Evolutionary conservation across 2,888 invertebrate genomes (phyloP), one percentile per base, ranked within the genome.

Genomic region (Dynastes tityus): DNA sequence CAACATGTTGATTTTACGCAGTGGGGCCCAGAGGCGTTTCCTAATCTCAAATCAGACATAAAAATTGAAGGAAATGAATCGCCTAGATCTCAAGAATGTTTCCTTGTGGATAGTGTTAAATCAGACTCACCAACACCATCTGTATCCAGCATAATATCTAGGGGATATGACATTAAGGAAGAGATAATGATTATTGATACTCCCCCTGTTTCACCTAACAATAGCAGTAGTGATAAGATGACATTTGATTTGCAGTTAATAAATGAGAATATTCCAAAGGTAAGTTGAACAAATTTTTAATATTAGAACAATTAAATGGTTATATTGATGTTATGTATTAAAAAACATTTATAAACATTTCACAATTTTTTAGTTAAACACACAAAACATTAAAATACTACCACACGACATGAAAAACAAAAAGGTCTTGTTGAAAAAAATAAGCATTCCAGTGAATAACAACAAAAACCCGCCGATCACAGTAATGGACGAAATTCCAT

Each of bases 71-170:
- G 13, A 22, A 40, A 61, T 9, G 61, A 22, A 29, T 61, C 45
- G 9, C 82, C 83, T 5, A 82, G 82, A 11, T 81, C 78, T 78
- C 82, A 80, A 9, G 83, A 83, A 61, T 81, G 77, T 79, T 80
- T 79, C 76, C 80, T 84, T 45, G 82, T 83, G 45, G 82, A 82
- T 53, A 85, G 85, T 29, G 82, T 80, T 6, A 85, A 85, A 79
- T 85, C 86, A 11, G 79, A 82, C 27, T 85, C 86, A 9, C 83
- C 84, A 32, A 84, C 84, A 37, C 82, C 84, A 2, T 83, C 84
- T 37, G 80, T 63, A 55, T 64, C 76, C 9, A 77, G 67, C 13
- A 55, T 32, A 13, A 13, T 61, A 29, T 49, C 73, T 13, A 61
- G 2, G 6, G 61, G 73, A 45, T 61, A 27, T 2, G 80, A 82